A percentile compares a stretch with the other conserved stretches of the same genome.
Conservation (phyloP, 2,888 invertebrate genomes). For the Teleogryllus oceanicus region DNA sequence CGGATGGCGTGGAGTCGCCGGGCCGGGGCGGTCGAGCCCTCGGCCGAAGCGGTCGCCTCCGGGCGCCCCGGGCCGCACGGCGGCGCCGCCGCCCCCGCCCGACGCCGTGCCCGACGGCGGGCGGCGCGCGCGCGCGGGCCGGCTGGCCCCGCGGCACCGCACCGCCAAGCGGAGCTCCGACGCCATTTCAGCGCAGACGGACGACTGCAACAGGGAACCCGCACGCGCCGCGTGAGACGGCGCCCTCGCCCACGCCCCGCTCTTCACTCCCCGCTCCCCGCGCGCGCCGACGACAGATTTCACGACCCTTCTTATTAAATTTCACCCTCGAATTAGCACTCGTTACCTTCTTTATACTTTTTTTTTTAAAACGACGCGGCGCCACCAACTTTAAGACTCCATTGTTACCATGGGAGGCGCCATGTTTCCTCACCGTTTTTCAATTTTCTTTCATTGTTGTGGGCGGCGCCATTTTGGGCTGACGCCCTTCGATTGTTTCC, state of each 20-base stretch:
- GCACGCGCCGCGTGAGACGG: slow-evolving; percentile 20
- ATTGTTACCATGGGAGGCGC: background rate
- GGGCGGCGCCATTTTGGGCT: background rate
- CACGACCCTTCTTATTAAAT: background rate
- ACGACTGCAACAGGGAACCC: slow-evolving; percentile 53
- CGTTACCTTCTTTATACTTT: background rate
- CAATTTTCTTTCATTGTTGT: background rate
- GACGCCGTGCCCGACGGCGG: slow-evolving; percentile 37
- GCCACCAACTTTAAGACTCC: background rate
- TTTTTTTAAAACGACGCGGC: background rate
- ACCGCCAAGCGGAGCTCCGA: slow-evolving; percentile 67
- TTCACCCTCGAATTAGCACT: background rate
- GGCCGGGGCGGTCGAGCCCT: slow-evolving; percentile 19
- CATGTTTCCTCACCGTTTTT: background rate
- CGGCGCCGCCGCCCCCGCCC: slow-evolving; percentile 38
- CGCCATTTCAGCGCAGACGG: slow-evolving; percentile 70
- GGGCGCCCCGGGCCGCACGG: background rate
- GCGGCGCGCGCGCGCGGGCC: slow-evolving; percentile 49
- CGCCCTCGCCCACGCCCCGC: background rate
- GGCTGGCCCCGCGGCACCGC: slow-evolving; percentile 61
- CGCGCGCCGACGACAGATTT: background rate
- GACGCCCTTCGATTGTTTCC: background rate
- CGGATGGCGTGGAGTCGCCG: background rate
- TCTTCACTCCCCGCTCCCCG: background rate
- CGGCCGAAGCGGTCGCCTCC: slow-evolving; percentile 43